Conservation (phyloP, 2,888 invertebrate genomes). For the Cynaeus angustus region DNA sequence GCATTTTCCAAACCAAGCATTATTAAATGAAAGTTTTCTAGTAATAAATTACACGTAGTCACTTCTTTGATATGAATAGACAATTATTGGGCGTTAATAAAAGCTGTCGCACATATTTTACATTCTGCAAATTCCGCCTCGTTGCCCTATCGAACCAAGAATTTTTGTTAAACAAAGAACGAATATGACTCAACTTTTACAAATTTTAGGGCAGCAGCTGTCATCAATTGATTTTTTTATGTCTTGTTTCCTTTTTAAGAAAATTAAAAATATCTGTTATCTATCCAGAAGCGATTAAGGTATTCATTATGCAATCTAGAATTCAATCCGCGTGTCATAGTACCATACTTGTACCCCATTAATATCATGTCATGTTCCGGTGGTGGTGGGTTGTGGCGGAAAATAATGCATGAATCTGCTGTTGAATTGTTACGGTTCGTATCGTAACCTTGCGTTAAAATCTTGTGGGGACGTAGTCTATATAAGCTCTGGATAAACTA, state of each 20-base stretch:
- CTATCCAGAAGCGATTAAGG: slow-evolving; percentile 17
- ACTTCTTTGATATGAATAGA: slow-evolving; percentile 20
- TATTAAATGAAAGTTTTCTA: slow-evolving; percentile 4
- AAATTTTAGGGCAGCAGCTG: slow-evolving; percentile 6
- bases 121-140: slow-evolving; percentile 27
- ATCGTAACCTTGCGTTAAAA: slow-evolving; percentile 60
- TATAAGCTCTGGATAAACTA: slow-evolving; percentile 61
- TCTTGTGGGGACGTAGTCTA: slow-evolving; percentile 64
- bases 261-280: slow-evolving; percentile 4
- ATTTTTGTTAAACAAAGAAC: not conserved
- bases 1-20: too few species aligned
- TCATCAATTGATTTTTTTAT: slow-evolving; percentile 12
- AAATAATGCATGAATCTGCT: slow-evolving; percentile 31
- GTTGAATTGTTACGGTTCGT: slow-evolving; percentile 35
- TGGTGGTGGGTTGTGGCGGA: slow-evolving; percentile 40
- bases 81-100: slow-evolving; percentile 38
- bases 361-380: slow-evolving; percentile 41
- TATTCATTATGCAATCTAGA: slow-evolving; percentile 28
- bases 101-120: slow-evolving; percentile 21
- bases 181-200: not conserved
- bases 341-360: slow-evolving; percentile 25
- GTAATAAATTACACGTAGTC: slow-evolving; percentile 9
- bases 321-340: slow-evolving; percentile 8
- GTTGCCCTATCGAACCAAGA: not conserved
- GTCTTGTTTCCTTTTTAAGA: not conserved